phyloP scores from a whole-genome alignment of 2,888 invertebrate genomes.

The Hesperia comma region DNA sequence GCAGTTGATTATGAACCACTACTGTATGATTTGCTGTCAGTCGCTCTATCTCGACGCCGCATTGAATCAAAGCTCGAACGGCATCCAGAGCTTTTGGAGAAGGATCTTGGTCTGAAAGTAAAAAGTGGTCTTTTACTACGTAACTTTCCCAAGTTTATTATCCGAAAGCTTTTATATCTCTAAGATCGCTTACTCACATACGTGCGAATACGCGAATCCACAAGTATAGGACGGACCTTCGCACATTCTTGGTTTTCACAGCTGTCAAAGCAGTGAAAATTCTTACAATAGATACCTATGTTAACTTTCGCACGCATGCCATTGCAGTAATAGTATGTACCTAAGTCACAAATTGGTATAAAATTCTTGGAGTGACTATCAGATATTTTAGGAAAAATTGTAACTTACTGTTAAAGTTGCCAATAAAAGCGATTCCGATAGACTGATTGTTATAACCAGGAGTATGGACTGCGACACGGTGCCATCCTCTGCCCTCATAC shows the following conservation, averaged over 20 bases:
- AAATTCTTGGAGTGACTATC: background rate
- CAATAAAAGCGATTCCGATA: conserved; percentile 86
- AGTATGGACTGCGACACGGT: conserved; percentile 84
- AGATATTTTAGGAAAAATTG: background rate
- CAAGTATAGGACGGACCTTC: too few species aligned
- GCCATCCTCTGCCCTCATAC: conserved; percentile 87
- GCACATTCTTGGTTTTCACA: too few species aligned
- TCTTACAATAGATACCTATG: too few species aligned
- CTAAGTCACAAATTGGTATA: too few species aligned
- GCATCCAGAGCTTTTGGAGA: conserved; percentile 71
- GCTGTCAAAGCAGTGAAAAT: too few species aligned
- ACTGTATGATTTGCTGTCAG: conserved; percentile 83
- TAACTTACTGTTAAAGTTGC: conserved; percentile 69
- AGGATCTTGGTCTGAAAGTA: conserved; percentile 82
- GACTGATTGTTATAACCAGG: conserved; percentile 84
- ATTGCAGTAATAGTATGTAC: too few species aligned
- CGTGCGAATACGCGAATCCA: too few species aligned
- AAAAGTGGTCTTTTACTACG: too few species aligned
- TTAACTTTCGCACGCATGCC: too few species aligned
- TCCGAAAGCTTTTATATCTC: too few species aligned
- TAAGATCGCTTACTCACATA: too few species aligned
- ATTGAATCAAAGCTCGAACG: conserved; percentile 82
- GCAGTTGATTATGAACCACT: conserved; percentile 84
- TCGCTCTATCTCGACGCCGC: conserved; percentile 84
- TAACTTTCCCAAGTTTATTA: too few species aligned